A percentile compares a stretch with the other conserved stretches of the same genome.
Evolutionary conservation across 2,888 invertebrate species (phyloP).

Genomic region (Thalpophila matura): DNA sequence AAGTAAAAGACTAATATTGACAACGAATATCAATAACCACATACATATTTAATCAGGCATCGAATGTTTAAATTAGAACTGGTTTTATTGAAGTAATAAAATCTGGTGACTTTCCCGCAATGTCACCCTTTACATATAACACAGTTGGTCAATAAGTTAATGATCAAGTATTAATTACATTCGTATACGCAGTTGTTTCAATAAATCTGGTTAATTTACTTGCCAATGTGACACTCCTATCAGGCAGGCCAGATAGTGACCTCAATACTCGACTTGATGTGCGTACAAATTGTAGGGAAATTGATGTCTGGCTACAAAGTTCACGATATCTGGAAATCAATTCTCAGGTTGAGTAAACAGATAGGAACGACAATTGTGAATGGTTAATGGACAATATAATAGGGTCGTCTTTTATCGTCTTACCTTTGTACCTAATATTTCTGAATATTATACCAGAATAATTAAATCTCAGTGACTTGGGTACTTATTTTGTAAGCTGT

Average conservation of each 20-base stretch:
- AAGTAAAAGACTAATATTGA: conserved; percentile 43
- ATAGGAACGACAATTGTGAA: too few relatives aligned
- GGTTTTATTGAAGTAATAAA: conserved; percentile 13
- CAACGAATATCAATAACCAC: conserved; percentile 21
- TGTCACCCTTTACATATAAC: conserved; percentile 18
- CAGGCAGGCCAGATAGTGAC: not conserved
- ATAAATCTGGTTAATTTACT: conserved; percentile 1
- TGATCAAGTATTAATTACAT: not conserved
- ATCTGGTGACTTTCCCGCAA: conserved; percentile 9
- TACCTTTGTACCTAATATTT: too few relatives aligned
- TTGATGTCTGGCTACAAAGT: too few relatives aligned
- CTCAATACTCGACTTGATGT: not conserved
- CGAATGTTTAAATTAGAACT: conserved; percentile 10
- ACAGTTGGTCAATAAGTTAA: conserved; percentile 20
- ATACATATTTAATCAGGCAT: conserved; percentile 39
- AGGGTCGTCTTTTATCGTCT: too few relatives aligned
- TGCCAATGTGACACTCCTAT: conserved; percentile 3
- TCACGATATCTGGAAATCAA: too few relatives aligned
- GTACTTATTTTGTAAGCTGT: too few relatives aligned
- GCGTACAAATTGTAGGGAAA: too few relatives aligned
- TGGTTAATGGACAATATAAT: too few relatives aligned
- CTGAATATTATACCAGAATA: too few relatives aligned
- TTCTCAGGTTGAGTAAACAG: too few relatives aligned
- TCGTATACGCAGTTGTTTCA: not conserved
- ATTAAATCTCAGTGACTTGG: too few relatives aligned